Percentiles rank a stretch among this genome's conserved stretches.
These are phyloP conservation scores for Empis livida DNA, from an alignment of 2,888 invertebrate species.

Conservation along the genomic window DNA sequence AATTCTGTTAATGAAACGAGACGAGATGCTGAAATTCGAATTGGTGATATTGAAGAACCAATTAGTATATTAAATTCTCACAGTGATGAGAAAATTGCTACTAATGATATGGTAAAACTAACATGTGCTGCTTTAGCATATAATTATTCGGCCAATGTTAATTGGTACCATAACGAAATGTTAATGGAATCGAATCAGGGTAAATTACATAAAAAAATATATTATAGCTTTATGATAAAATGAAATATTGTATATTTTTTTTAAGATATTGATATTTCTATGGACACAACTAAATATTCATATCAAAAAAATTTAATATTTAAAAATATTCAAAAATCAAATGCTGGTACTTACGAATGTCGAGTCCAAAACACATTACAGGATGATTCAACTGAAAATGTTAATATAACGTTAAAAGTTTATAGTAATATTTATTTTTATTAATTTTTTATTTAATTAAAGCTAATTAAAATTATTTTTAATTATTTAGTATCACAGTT, in stretches of 20 bases:
- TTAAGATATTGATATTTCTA: conserved; percentile 18
- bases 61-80: conserved; percentile 36
- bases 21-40: conserved; percentile 22
- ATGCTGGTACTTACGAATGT: conserved; percentile 36
- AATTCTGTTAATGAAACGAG: conserved; percentile 28
- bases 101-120: conserved; percentile 42
- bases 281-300: conserved; percentile 23
- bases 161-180: conserved; percentile 37
- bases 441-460: too few relatives aligned
- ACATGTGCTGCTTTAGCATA: conserved; percentile 46
- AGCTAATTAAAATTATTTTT: too few relatives aligned
- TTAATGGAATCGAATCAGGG: conserved; percentile 15
- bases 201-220: conserved; percentile 7
- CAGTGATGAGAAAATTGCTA: conserved; percentile 34
- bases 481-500: conserved; percentile 32
- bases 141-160: conserved; percentile 37
- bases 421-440: too few relatives aligned
- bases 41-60: conserved; percentile 29
- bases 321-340: conserved; percentile 24
- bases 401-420: not conserved
- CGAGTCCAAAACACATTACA: conserved; percentile 15
- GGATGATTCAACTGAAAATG: not conserved
- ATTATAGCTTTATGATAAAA: not conserved
- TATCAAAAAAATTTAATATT: conserved; percentile 29
- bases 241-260: not conserved